Conservation (phyloP, 2,797 vertebrate genomes). For the Peromyscus aztecus region DNA sequence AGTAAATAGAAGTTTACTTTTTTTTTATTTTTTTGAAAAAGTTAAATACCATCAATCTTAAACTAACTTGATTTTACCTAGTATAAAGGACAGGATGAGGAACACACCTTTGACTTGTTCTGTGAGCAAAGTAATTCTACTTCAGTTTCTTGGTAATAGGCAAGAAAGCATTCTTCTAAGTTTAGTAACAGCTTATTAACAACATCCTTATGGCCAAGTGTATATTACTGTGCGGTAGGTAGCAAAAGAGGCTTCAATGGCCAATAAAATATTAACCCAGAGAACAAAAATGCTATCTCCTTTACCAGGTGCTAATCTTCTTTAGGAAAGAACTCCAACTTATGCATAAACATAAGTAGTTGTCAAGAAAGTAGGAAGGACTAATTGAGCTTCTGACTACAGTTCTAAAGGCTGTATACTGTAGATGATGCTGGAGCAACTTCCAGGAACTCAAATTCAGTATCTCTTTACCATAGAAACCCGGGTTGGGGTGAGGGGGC, state of each 20-base stretch:
- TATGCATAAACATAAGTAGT: background rate
- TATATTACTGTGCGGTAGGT: background rate
- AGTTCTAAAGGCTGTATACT: background rate
- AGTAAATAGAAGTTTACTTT: background rate
- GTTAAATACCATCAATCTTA: slow-evolving; percentile 25
- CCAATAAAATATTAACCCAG: background rate
- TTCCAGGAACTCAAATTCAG: background rate
- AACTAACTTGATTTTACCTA: background rate
- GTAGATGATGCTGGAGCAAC: background rate
- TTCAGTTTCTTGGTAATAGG: background rate
- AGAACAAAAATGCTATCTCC: background rate
- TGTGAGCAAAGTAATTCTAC: slow-evolving; percentile 30
- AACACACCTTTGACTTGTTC: background rate
- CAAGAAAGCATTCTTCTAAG: background rate
- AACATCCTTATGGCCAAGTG: background rate
- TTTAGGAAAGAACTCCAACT: background rate
- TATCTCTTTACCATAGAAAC: background rate
- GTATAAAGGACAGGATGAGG: background rate
- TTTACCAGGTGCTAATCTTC: background rate
- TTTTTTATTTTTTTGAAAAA: background rate
- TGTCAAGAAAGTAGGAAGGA: background rate
- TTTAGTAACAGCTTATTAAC: background rate
- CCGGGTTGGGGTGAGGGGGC: background rate
- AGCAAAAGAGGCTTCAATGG: background rate
- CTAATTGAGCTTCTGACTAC: background rate